Conservation (phyloP, 2,113 vertebrate species). For the Tachycineta bicolor region DNA sequence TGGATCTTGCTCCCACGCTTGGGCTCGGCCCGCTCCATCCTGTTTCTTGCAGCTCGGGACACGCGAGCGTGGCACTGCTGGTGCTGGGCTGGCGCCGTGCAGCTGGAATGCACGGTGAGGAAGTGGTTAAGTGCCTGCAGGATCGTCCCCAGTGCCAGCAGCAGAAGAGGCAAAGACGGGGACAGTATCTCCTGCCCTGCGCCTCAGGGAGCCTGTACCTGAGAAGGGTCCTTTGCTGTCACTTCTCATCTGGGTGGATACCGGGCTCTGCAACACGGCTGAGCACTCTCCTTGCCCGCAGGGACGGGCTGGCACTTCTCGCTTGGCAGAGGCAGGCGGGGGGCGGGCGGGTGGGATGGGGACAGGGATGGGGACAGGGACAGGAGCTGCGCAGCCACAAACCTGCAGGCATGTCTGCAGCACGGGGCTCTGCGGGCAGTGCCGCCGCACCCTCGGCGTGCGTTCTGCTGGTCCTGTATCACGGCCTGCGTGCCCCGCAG, state of each 20-base stretch:
- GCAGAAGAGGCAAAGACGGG: not conserved
- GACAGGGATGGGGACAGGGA: not conserved
- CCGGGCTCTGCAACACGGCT: conserved; percentile 35
- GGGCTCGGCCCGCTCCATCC: not conserved
- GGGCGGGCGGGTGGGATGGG: not conserved
- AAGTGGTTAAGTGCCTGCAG: conserved; percentile 19
- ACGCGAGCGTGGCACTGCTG: not conserved
- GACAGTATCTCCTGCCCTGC: not conserved
- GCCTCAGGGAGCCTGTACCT: conserved; percentile 32
- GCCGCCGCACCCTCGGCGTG: not conserved
- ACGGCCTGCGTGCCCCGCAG: fast-evolving
- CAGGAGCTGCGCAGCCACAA: not conserved
- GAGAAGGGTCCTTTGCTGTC: conserved; percentile 57
- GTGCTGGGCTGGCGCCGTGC: not conserved
- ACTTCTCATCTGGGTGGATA: conserved; percentile 54
- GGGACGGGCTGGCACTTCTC: conserved; percentile 24
- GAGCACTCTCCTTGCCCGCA: conserved; percentile 43
- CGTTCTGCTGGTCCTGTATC: not conserved
- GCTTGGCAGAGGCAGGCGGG: not conserved
- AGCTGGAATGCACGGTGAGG: not conserved
- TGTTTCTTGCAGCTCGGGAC: not conserved
- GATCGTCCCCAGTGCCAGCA: not conserved
- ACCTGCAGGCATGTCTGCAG: not conserved
- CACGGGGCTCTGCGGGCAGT: not conserved
- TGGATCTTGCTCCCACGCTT: not conserved